phyloP scores from a whole-genome alignment of 2,888 invertebrate species.

The Stenurella melanura region DNA sequence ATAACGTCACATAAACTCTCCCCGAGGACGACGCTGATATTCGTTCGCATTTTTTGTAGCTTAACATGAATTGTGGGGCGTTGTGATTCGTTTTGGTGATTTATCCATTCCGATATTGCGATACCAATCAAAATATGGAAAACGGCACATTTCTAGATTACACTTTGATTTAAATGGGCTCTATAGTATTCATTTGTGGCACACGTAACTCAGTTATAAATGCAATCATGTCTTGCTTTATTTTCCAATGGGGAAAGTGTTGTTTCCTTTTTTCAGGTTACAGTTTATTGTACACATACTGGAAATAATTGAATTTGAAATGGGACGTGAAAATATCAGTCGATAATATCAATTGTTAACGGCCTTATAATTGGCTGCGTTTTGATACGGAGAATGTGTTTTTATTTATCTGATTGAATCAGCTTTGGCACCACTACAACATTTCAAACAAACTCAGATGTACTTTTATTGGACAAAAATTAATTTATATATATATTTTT shows the following conservation, averaged over 20 bases:
- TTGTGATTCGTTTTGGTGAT: conserved; percentile 61
- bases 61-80: conserved; percentile 43
- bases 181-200: conserved; percentile 53
- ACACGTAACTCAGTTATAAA: conserved; percentile 53
- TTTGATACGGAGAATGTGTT: background rate
- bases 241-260: conserved; percentile 35
- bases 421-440: background rate
- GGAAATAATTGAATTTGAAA: conserved; percentile 27
- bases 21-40: background rate
- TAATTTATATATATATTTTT: no score
- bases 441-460: background rate
- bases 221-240: conserved; percentile 43
- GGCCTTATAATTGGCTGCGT: background rate
- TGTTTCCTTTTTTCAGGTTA: conserved; percentile 5
- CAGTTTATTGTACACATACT: conserved; percentile 9
- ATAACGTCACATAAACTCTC: background rate
- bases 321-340: conserved; percentile 14
- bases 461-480: no score
- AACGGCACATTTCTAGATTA: conserved; percentile 61
- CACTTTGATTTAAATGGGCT: conserved; percentile 60
- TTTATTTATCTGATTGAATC: background rate
- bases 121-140: conserved; percentile 63
- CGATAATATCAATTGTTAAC: conserved; percentile 8
- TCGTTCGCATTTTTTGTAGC: conserved; percentile 28
- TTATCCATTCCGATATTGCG: conserved; percentile 62